Evolutionary conservation across 2,888 invertebrate genomes (phyloP).

Genomic region (Augochlorella aurata): DNA sequence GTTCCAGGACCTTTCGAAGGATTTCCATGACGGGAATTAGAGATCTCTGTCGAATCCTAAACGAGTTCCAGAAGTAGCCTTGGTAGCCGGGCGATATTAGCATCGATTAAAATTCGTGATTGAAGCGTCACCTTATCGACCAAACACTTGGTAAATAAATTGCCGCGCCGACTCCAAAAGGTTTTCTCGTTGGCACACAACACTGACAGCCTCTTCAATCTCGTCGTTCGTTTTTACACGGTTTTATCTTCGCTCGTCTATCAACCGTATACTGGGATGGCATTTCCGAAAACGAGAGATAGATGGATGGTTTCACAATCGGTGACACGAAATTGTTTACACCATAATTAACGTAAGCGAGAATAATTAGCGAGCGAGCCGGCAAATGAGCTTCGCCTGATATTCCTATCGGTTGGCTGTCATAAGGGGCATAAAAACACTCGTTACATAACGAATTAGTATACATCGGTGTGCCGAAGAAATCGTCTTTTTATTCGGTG

Average conservation of each 20-base stretch:
- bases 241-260: background rate
- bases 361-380: slow-evolving; percentile 48
- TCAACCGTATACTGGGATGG: slow-evolving; percentile 7
- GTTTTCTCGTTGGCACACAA: background rate
- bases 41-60: background rate
- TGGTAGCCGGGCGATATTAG: slow-evolving; percentile 37
- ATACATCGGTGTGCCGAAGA: slow-evolving; percentile 10
- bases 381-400: slow-evolving; percentile 43
- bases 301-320: slow-evolving; percentile 22
- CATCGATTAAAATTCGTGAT: slow-evolving; percentile 46
- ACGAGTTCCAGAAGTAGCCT: background rate
- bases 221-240: background rate
- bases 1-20: background rate
- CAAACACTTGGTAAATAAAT: slow-evolving; percentile 21
- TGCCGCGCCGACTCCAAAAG: background rate
- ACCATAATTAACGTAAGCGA: slow-evolving; percentile 47
- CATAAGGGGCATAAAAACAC: slow-evolving; percentile 37
- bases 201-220: background rate
- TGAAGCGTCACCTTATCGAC: slow-evolving; percentile 19
- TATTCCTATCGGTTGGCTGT: slow-evolving; percentile 45
- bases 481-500: slow-evolving; percentile 1
- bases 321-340: slow-evolving; percentile 32
- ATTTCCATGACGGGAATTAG: background rate
- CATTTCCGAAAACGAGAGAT: slow-evolving; percentile 13
- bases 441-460: slow-evolving; percentile 48